A percentile compares a stretch with the other conserved stretches of the same genome.
Conservation (phyloP, 2,888 invertebrate species). For the Leptopterna dolabrata region DNA sequence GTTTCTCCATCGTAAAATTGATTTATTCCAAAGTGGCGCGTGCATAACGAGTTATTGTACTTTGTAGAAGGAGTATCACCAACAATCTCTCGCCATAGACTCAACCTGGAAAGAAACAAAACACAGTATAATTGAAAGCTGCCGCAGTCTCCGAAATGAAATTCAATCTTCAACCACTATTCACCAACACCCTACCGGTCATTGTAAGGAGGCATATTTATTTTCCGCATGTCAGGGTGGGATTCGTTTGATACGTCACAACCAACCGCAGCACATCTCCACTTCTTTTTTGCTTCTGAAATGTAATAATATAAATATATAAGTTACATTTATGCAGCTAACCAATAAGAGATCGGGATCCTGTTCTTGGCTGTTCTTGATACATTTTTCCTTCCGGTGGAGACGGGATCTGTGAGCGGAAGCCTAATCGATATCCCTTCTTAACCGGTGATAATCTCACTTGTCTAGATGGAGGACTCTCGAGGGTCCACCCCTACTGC, state of each 20-base stretch:
- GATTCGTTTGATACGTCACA: neutral
- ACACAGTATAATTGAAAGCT: neutral
- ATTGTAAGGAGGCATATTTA: neutral
- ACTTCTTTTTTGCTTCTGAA: neutral
- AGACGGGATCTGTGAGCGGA: too few relatives aligned
- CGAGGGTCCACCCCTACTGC: too few relatives aligned
- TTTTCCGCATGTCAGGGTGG: slow-evolving; percentile 22
- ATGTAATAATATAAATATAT: neutral
- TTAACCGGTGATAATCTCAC: too few relatives aligned
- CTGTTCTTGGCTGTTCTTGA: too few relatives aligned
- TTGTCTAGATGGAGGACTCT: too few relatives aligned
- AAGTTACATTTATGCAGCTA: too few relatives aligned
- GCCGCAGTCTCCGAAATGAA: neutral
- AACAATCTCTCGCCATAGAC: slow-evolving; percentile 12
- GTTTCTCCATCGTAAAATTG: slow-evolving; percentile 17
- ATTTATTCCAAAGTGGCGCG: slow-evolving; percentile 3
- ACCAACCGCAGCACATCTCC: slow-evolving; percentile 1
- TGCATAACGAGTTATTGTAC: neutral
- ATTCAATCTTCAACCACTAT: neutral
- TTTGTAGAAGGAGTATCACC: neutral
- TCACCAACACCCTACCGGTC: neutral
- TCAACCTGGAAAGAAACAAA: neutral
- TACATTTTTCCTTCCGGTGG: too few relatives aligned
- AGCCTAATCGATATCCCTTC: too few relatives aligned
- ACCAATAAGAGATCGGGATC: too few relatives aligned